Base-by-base conservation (phyloP, 2,888 invertebrate genomes). In the Anaspis maculata region DNA sequence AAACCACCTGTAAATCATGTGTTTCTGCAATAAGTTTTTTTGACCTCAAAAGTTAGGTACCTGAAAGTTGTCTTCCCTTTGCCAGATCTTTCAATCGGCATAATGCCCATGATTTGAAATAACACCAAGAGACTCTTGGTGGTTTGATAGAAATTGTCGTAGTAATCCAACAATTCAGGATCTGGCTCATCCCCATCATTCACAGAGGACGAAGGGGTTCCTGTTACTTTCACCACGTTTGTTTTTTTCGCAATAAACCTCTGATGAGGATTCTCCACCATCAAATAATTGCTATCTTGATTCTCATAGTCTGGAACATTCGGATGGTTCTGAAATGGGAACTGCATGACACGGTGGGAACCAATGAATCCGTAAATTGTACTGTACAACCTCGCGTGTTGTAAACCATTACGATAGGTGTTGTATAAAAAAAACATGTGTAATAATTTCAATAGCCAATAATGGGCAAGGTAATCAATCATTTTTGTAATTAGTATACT, bases 41-140 rank as follows among this genome's bases (percentile, higher is more conserved):
- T 19, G 5, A 19, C 19, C 19, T 6, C 15, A 15, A n/a, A 26
- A 12, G 5, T 12, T 27, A 15, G 7, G 5, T 10, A 24, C 24
- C 24, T 24, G 10, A 9, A 24, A 24, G 24, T 24, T 10, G 24
- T 65, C 30, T 54, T 62, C 67, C 76, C 65, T 48, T 66, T 69
- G 2, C 74, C 70, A 27, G 76, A 76, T 25, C 81, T 69, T 69
- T 79, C 78, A 24, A 83, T 78, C 1, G 82, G 82, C 82, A 82
- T 82, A 0, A 82, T 69, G 2, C 82, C 82, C 81, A 79, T 82
- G 24, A 82, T 77, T 59, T 83, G 82, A 50, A 83, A 83, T 3
- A 83, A 62, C 0, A 79, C 77, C 41, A 83, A 57, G 25, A 83
- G 59, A 49, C 80, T 80, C 56, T 79, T 81, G 0, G 82, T 83